A percentile compares a stretch with the other conserved stretches of the same genome.
These are phyloP conservation scores for Macropis europaea DNA, from an alignment of 2,888 invertebrate genomes.

Conservation along the genomic window DNA sequence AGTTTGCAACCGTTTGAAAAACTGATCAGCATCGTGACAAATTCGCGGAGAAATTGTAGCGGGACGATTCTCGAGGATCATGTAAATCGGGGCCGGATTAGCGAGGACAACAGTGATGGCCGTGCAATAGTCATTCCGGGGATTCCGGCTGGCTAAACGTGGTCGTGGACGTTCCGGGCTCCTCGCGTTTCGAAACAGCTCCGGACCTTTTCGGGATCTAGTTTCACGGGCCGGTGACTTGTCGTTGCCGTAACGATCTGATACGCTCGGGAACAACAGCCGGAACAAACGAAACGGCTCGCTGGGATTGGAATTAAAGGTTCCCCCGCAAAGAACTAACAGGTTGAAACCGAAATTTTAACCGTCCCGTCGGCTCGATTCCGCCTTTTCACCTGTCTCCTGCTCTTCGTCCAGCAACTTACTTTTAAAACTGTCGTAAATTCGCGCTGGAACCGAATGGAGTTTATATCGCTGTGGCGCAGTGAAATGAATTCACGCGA, in stretches of 20 bases:
- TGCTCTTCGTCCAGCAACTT: too few relatives aligned
- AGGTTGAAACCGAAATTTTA: conserved; percentile 4
- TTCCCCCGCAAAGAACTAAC: conserved; percentile 1
- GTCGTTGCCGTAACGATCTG: conserved; percentile 43
- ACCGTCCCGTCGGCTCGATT: not conserved
- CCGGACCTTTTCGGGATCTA: conserved; percentile 32
- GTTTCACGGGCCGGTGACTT: conserved; percentile 50
- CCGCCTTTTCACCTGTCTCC: too few relatives aligned
- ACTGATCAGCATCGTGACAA: too few relatives aligned
- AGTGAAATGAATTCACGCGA: too few relatives aligned
- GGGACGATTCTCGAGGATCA: conserved; percentile 34
- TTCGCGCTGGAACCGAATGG: too few relatives aligned
- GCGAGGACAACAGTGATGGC: conserved; percentile 36
- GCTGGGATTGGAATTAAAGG: conserved; percentile 29
- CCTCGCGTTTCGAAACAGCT: conserved; percentile 29
- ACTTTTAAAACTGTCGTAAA: too few relatives aligned
- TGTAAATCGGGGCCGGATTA: conserved; percentile 49
- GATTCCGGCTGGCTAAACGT: conserved; percentile 10
- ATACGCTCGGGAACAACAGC: conserved; percentile 32
- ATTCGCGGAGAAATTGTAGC: not conserved
- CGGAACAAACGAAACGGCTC: conserved; percentile 31
- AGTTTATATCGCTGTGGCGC: too few relatives aligned
- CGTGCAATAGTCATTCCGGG: conserved; percentile 29
- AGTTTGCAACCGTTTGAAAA: too few relatives aligned
- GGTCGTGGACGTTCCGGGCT: not conserved